Base-by-base conservation (phyloP, 2,888 invertebrate species). In the Artemia sp. region DNA sequence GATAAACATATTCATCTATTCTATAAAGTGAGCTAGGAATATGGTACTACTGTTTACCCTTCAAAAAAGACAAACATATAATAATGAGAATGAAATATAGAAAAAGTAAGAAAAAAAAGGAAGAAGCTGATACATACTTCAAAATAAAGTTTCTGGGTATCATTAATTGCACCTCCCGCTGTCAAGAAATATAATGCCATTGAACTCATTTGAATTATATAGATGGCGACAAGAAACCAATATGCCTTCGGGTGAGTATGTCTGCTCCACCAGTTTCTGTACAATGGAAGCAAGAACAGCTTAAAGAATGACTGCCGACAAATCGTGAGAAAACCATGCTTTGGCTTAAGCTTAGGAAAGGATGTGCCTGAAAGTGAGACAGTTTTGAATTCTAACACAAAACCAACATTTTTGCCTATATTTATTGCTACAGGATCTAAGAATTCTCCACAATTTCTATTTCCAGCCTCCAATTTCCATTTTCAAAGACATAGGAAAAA, bases 291-390 rank as follows among this genome's bases (percentile, higher is more conserved):
- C 76, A 95, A 85, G 70, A 93, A 76, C 68, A 91, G 85, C 69
- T 94, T 83, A 72, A 89, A 81, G 69, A 92, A 81, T 8, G 93
- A 93, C 76, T 88, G 85, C 78, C 88, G 85, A 72, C 90, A 86
- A 72, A 94, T 90, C 66, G 90, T 88, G 67, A 88, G 83, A 78
- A 93, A 84, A 72, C 92, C 89, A 80, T 94, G 88, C 76, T 93
- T 92, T 2, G 95, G 92, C 79, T 95, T 95, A 14, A 92, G 89
- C 83, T 95, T 95, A 12, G 93, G 89, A 80, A 95, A 95, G 72
- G 93, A 91, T 64, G 95, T 94, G 67, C 94, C 94, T 92, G 75
- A 70, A 73, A 73, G 68, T 66, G 67, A 68, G 68, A 19, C 12
- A 64, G 67, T 53, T 38, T 64, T 58, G 24, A 24, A 24, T 24